Base-by-base conservation (phyloP, 2,888 invertebrate genomes). In the Eilema griseolum region DNA sequence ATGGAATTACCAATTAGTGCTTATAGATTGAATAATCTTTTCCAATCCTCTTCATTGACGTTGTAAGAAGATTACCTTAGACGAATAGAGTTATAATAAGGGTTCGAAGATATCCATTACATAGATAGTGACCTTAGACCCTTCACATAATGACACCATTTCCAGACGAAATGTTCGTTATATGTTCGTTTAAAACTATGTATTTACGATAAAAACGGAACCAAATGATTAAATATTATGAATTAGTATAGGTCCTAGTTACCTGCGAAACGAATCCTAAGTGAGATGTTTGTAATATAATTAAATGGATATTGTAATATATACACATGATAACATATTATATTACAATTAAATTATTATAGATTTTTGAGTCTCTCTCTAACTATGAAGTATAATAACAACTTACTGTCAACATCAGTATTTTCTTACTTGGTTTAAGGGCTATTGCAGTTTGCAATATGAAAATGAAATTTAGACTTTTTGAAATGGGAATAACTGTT, bases 221-320 rank as follows among this genome's bases (percentile, higher is more conserved):
- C 88, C 88, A 88, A 88, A 78, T 85, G 41, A 81, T 74, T 76
- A 71, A 76, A 77, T 79, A 78, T 46, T 69, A 81, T 74, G 68
- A 76, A 77, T 73, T 83, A 86, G 82, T 73, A 80, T 86, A 87
- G 84, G 82, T 81, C 79, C 85, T 88, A 88, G 85, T 82, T 85
- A 88, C 85, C 84, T 81, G 84, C 85, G 79, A 81, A 85, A 80
- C 78, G 83, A 89, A 87, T 87, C 91, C 89, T 87, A 90, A 91
- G 91, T 92, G 90, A 92, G 91, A 91, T 89, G 87, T 90, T 88
- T 90, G 73, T 85, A 86, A 79, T 77, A 78, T 79, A 74, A 80
- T 85, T 86, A 83, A 83, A 88, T 83, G 76, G 74, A 88, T 88
- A 90, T 88, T 86, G 88, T 88, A 90, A 85, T 87, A 75, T 85